Percentiles rank a stretch among this genome's conserved stretches.
These are phyloP conservation scores for Drosophila macrospina DNA, from an alignment of 2,888 invertebrate genomes.

Conservation along the genomic window DNA sequence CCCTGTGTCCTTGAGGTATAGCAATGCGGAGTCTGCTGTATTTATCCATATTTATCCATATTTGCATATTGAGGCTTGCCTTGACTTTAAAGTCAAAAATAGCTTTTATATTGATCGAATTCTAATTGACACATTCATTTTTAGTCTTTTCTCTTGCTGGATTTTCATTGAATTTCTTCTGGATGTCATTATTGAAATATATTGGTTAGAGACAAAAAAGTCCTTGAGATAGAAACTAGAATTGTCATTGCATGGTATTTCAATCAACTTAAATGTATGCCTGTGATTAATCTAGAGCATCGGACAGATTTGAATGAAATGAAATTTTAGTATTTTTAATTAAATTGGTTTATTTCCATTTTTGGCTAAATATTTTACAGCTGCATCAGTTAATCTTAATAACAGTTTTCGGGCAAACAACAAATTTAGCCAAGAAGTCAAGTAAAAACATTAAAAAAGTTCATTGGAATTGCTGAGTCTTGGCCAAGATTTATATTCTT, in stretches of 20 bases:
- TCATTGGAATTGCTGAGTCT: conserved; percentile 18
- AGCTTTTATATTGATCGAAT: neutral
- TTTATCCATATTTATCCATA: neutral
- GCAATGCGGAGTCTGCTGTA: neutral
- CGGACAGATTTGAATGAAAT: conserved; percentile 12
- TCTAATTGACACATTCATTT: conserved; percentile 11
- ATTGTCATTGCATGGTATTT: too few relatives aligned
- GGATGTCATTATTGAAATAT: conserved; percentile 1
- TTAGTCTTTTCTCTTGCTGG: neutral
- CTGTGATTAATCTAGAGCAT: neutral
- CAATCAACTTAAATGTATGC: neutral
- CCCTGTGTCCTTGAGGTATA: neutral
- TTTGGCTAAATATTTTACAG: neutral
- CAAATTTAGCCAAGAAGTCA: neutral
- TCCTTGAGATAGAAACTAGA: neutral
- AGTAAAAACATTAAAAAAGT: conserved; percentile 50
- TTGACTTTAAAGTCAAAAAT: neutral
- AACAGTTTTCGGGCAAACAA: conserved; percentile 17
- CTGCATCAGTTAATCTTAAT: conserved; percentile 24
- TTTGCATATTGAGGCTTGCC: neutral
- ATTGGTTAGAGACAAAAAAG: conserved; percentile 1
- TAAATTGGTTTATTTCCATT: conserved; percentile 18
- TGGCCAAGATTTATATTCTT: conserved; percentile 74
- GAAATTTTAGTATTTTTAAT: conserved; percentile 32
- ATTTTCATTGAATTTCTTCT: neutral